Evolutionary conservation across 2,113 vertebrate genomes (phyloP), one percentile per base, ranked within the genome.

Genomic region (Rhynchomys soricoides): DNA sequence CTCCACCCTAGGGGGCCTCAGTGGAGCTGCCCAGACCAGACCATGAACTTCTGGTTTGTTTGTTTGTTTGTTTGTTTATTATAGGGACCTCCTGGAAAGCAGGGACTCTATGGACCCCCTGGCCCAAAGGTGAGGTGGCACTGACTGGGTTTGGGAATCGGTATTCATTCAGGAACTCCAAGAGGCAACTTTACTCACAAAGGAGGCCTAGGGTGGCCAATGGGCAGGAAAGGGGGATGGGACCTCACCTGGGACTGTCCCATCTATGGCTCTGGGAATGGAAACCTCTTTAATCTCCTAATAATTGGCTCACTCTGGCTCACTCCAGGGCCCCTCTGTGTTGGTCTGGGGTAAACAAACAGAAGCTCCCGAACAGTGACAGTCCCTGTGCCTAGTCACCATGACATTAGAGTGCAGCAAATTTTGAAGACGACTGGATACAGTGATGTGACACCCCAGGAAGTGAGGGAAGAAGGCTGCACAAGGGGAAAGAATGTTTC

Each of bases 121-220:
- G 99, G 99, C 64, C 98, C 98, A 95, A 99, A 99, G 99, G 99
- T 99, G 98, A 98, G 98, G 79, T 21, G 31, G 52, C 21, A 48
- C 12, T 50, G 22, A 83, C 62, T 79, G 78, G 55, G 75, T 89
- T 55, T 78, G 43, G 40, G 74, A 52, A 22, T 45, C 34, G 21
- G 12, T 10, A 19, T 81, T 82, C 16, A 19, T 81, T 82, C 16
- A 0, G 2, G 12, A 45, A 43, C 26, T 75, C 9, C 17, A 7
- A 45, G 57, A 37, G 40, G 15, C 21, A 68, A 31, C 4, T 81
- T 62, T 40, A 96, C 62, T 43, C 62, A 17, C 16, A 62, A 59
- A 78, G 77, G 57, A 70, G 48, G 68, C 31, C 1, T 10, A 48
- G 71, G 62, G 45, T 73, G 40, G 45, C 62, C 40, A 52, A 24